Conservation (phyloP, 2,888 invertebrate genomes). For the Drosophila siamana region DNA sequence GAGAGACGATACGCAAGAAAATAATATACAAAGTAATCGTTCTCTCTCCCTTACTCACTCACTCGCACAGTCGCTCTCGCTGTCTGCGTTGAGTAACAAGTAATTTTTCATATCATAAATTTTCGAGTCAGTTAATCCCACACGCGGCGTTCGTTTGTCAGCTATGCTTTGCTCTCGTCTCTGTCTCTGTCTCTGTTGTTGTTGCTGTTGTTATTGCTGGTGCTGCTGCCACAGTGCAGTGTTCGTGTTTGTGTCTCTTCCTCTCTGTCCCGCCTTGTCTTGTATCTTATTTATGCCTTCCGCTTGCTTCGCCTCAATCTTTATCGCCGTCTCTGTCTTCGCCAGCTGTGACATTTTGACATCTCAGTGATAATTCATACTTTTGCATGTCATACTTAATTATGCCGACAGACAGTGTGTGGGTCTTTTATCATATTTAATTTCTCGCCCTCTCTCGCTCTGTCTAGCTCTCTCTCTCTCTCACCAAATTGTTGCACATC, state of each 20-base stretch:
- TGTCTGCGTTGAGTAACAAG: conserved; percentile 65
- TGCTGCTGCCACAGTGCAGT: conserved; percentile 40
- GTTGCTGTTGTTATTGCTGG: not conserved
- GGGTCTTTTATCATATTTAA: conserved; percentile 80
- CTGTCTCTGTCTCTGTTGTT: conserved; percentile 16
- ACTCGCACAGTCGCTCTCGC: conserved; percentile 20
- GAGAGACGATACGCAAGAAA: conserved; percentile 37
- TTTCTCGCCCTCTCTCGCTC: conserved; percentile 45
- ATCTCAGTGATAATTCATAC: conserved; percentile 84
- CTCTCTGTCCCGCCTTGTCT: conserved; percentile 22
- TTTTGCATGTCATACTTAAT: conserved; percentile 84
- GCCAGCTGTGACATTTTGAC: conserved; percentile 82
- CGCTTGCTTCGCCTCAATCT: conserved; percentile 51
- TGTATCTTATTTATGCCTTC: conserved; percentile 66
- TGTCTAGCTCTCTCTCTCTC: not conserved
- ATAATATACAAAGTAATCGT: conserved; percentile 67
- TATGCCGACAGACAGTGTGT: conserved; percentile 80
- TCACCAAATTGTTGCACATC: conserved; percentile 61
- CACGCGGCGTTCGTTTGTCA: conserved; percentile 78
- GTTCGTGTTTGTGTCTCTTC: conserved; percentile 38
- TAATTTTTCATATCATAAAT: conserved; percentile 83
- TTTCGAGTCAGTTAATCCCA: conserved; percentile 83
- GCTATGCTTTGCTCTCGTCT: conserved; percentile 38
- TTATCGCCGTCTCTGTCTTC: conserved; percentile 65
- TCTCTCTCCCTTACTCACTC: not conserved